A percentile compares a stretch with the other conserved stretches of the same genome.
Evolutionary conservation across 2,797 vertebrate species (phyloP).

Genomic region (Crenichthys baileyi): DNA sequence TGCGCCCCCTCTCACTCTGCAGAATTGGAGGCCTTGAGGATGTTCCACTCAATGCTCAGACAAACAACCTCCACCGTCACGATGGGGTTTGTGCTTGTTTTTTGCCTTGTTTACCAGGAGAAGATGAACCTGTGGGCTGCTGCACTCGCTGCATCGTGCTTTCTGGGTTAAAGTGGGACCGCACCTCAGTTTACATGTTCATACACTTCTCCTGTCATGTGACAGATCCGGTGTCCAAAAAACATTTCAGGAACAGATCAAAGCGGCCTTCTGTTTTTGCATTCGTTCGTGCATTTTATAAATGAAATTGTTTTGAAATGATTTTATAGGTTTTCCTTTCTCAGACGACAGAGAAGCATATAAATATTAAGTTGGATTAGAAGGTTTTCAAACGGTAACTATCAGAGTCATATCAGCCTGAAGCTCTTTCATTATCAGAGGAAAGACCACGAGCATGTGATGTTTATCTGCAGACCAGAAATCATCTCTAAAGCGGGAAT

Average conservation of each 20-base stretch:
- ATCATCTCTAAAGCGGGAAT: constrained; percentile 46
- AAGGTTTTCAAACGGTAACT: constrained; percentile 29
- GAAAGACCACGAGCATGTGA: constrained; percentile 58
- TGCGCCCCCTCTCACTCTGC: constrained; percentile 24
- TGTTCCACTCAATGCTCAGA: constrained; percentile 64
- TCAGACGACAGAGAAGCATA: constrained; percentile 24
- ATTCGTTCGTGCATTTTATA: constrained; percentile 30
- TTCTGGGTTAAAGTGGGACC: constrained; percentile 56
- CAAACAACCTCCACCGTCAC: constrained; percentile 69
- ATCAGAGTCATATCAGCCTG: constrained; percentile 61
- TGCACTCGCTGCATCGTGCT: constrained; percentile 32
- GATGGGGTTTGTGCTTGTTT: constrained; percentile 73
- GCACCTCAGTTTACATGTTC: constrained; percentile 61
- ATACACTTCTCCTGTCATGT: constrained; percentile 53
- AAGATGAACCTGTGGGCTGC: constrained; percentile 44
- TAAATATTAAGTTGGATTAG: constrained; percentile 11
- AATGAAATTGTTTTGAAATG: constrained; percentile 29
- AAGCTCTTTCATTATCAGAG: constrained; percentile 40
- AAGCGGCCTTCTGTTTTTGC: constrained; percentile 55
- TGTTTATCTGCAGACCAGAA: constrained; percentile 57
- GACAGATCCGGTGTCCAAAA: constrained; percentile 39
- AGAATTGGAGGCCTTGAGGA: constrained; percentile 48
- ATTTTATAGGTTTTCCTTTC: constrained; percentile 39
- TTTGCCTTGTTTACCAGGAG: constrained; percentile 66
- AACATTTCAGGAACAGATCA: constrained; percentile 61